A percentile compares a stretch with the other conserved stretches of the same genome.
Evolutionary conservation across 2,888 invertebrate species (phyloP).

Genomic region (Cryptocephalus moraei): DNA sequence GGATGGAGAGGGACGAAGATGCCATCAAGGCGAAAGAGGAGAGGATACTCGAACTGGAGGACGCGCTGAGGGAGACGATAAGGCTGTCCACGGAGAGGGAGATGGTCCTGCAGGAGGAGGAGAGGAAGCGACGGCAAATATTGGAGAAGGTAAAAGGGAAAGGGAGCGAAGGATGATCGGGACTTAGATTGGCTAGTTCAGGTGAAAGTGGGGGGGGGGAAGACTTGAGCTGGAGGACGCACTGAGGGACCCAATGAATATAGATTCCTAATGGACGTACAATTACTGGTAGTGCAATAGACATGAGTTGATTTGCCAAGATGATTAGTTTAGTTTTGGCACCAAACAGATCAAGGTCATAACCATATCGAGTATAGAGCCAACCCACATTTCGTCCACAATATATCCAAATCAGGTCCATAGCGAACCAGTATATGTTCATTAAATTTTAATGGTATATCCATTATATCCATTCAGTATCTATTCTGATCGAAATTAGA

Average conservation of each 20-base stretch:
- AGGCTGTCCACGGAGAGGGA: slow-evolving; percentile 60
- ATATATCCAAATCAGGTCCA: too few species aligned
- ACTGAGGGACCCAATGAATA: neutral
- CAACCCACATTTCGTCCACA: too few species aligned
- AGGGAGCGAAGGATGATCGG: neutral
- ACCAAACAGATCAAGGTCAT: too few species aligned
- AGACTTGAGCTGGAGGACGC: neutral
- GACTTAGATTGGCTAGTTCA: neutral
- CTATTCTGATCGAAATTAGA: too few species aligned
- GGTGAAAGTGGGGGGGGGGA: neutral
- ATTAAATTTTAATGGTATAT: too few species aligned
- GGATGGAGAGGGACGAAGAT: slow-evolving; percentile 9
- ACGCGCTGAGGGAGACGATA: slow-evolving; percentile 73
- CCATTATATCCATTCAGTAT: too few species aligned
- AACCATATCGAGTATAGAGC: too few species aligned
- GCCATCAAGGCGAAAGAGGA: neutral
- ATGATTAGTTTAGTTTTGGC: too few species aligned
- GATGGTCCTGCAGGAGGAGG: slow-evolving; percentile 53
- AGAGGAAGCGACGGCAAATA: slow-evolving; percentile 51
- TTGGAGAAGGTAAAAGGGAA: slow-evolving; percentile 49
- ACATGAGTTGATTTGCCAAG: too few species aligned
- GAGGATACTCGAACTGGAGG: slow-evolving; percentile 66
- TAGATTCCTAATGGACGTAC: neutral
- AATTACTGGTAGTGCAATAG: too few species aligned
- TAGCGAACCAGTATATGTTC: too few species aligned